Evolutionary conservation across 2,797 vertebrate species (phyloP).

Genomic region (Poecilia picta): DNA sequence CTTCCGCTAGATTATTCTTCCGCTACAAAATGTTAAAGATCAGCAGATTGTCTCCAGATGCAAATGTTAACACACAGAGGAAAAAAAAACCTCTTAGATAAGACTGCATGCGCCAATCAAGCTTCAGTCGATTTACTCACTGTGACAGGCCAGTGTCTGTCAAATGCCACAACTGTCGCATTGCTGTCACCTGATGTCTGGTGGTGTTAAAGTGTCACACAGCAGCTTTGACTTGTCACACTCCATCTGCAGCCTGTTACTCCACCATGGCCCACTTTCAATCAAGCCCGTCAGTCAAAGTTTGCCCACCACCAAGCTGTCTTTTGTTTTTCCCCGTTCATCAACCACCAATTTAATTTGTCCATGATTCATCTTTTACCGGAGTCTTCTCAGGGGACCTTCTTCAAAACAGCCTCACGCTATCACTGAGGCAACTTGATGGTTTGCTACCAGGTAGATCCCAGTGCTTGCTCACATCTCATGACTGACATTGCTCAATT

Average conservation of each 20-base stretch:
- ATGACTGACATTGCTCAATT: slow-evolving; percentile 74
- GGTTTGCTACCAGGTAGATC: slow-evolving; percentile 33
- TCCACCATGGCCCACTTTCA: slow-evolving; percentile 63
- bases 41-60: slow-evolving; percentile 8
- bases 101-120: slow-evolving; percentile 67
- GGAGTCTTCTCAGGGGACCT: slow-evolving; percentile 34
- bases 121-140: slow-evolving; percentile 62
- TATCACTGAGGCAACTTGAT: slow-evolving; percentile 30
- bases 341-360: slow-evolving; percentile 62
- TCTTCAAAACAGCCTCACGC: slow-evolving; percentile 21
- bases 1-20: neutral
- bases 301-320: slow-evolving; percentile 47
- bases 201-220: slow-evolving; percentile 63
- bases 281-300: slow-evolving; percentile 62
- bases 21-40: neutral
- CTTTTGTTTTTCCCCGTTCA: slow-evolving; percentile 44
- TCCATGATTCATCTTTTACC: slow-evolving; percentile 48
- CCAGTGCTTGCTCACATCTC: slow-evolving; percentile 68
- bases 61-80: slow-evolving; percentile 49
- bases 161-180: slow-evolving; percentile 59
- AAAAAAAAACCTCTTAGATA: slow-evolving; percentile 44
- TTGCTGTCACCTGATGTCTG: slow-evolving; percentile 45
- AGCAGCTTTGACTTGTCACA: slow-evolving; percentile 70
- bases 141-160: slow-evolving; percentile 76
- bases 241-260: slow-evolving; percentile 66